Evolutionary conservation across 2,888 invertebrate genomes (phyloP), one percentile per base, ranked within the genome.

Genomic region (Epirrita christyi): DNA sequence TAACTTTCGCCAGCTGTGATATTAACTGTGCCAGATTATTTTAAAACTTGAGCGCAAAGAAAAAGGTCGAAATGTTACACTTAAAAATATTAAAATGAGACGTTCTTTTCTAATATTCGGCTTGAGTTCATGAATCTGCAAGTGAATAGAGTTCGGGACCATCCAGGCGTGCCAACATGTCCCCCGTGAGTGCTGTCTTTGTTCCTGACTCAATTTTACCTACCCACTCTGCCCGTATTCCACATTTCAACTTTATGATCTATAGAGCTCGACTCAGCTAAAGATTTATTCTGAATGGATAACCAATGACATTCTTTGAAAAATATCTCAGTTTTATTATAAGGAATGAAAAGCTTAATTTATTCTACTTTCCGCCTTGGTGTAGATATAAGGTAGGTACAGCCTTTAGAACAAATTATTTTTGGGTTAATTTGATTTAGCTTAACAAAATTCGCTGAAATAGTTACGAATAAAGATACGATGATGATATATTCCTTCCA

Each of bases 151-250:
- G 56, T 51, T 60, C 48, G 59, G 40, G 67, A 67, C 68, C 68
- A 67, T 63, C 66, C 60, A 62, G 59, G 71, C 73, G 70, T 63
- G 64, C 59, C 53, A 68, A 70, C 68, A 68, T 64, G 68, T 65
- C 70, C 62, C 68, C 47, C 52, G 61, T 46, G 72, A 64, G 62
- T 61, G 63, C 62, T 64, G 58, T 65, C 68, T 71, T 66, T 67
- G 66, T 70, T 67, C 67, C 64, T 45, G 45, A 55, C 56, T 59
- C 60, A 48, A 66, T 64, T 71, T 67, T 65, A 56, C 55, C 59
- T 56, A 49, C 56, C 59, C 57, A 50, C 56, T 63, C 51, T 63
- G 55, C 56, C 65, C 56, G 59, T 66, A 55, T 59, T 57, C 44
- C 41, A 51, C 51, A 59, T 66, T 63, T 57, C 44, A 55, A 55